Percentiles rank a stretch among this genome's conserved stretches.
phyloP scores from a whole-genome alignment of 2,888 invertebrate species.

The Heteropelma amictum region DNA sequence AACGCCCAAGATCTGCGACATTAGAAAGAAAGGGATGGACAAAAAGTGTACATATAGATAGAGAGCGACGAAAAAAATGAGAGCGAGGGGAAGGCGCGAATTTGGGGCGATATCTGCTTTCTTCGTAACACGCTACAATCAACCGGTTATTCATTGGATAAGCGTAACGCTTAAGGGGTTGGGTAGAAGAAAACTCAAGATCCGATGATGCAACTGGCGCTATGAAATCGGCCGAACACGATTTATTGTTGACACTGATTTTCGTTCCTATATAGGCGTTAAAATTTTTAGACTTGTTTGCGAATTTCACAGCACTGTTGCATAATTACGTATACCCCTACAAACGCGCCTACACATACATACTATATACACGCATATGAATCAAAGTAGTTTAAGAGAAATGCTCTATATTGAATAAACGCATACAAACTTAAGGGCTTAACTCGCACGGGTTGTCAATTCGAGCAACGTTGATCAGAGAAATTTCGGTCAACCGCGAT shows the following conservation, averaged over 20 bases:
- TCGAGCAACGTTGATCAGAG: too few relatives aligned
- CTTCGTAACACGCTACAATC: constrained; percentile 59
- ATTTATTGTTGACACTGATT: constrained; percentile 32
- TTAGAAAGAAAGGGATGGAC: background rate
- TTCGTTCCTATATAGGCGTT: constrained; percentile 40
- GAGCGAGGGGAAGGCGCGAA: background rate
- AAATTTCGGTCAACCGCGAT: too few relatives aligned
- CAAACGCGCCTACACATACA: background rate
- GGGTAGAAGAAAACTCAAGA: constrained; percentile 3
- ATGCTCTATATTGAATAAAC: too few relatives aligned
- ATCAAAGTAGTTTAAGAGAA: too few relatives aligned
- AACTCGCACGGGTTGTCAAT: too few relatives aligned
- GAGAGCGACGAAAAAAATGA: background rate
- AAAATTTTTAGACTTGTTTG: constrained; percentile 65
- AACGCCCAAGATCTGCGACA: background rate
- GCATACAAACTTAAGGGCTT: too few relatives aligned
- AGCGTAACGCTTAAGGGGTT: constrained; percentile 60
- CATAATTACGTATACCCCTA: constrained; percentile 56
- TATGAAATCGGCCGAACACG: constrained; percentile 63
- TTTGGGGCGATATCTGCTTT: constrained; percentile 26
- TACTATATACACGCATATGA: background rate
- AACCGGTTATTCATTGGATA: constrained; percentile 65
- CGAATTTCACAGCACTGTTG: constrained; percentile 64
- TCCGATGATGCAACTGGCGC: constrained; percentile 63
- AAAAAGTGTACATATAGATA: background rate